These are phyloP conservation scores for Thecophora atra DNA, from an alignment of 2,888 invertebrate genomes.

Conservation along the genomic window DNA sequence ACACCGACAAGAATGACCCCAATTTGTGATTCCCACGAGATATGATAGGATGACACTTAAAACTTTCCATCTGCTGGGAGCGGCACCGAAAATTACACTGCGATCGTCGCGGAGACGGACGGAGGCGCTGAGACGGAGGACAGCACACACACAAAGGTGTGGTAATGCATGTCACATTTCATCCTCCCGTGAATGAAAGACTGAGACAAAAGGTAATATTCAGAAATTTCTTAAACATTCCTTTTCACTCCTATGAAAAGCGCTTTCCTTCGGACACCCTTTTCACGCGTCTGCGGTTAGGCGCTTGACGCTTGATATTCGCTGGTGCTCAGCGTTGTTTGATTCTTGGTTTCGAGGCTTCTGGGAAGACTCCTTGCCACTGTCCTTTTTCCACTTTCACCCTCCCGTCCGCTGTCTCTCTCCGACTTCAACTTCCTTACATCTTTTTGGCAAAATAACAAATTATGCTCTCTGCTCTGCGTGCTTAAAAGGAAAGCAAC, in stretches of 20 bases:
- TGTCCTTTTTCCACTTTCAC: neutral
- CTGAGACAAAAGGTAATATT: too few species aligned
- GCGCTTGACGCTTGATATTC: neutral
- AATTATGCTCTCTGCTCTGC: constrained; percentile 13
- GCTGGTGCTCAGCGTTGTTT: neutral
- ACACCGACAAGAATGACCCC: constrained; percentile 28
- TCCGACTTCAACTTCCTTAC: neutral
- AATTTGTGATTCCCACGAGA: constrained; percentile 25
- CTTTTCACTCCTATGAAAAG: too few species aligned
- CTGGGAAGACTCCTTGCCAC: neutral
- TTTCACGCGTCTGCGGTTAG: neutral
- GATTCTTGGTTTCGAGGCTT: too few species aligned
- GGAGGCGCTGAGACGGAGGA: too few species aligned
- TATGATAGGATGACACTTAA: constrained; percentile 9
- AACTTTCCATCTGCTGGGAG: neutral
- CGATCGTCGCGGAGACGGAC: too few species aligned
- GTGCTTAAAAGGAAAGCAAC: neutral
- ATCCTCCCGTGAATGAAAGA: too few species aligned
- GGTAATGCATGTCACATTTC: too few species aligned
- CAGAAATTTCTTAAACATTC: too few species aligned
- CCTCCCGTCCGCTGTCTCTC: neutral
- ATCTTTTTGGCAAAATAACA: constrained; percentile 29
- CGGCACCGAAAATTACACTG: too few species aligned
- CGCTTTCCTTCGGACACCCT: neutral
- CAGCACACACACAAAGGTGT: too few species aligned